Evolutionary conservation across 2,888 invertebrate genomes (phyloP).

Genomic region (Chymomyza fuscimana): DNA sequence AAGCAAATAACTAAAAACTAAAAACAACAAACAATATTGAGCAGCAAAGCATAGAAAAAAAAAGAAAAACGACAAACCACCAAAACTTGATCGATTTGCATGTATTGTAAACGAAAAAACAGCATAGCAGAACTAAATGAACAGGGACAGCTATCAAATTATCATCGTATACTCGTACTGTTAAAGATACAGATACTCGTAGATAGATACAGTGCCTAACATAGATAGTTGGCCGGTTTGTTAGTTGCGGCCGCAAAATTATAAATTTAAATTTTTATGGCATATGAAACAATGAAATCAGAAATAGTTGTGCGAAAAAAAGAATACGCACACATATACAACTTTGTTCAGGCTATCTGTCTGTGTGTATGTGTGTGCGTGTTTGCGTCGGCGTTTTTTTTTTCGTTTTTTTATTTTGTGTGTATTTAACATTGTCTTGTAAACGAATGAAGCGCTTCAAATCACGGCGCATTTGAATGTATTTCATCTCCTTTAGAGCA

Average conservation of each 20-base stretch:
- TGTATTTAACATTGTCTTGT: neutral
- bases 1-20: slow-evolving; percentile 18
- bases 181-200: neutral
- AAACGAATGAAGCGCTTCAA: neutral
- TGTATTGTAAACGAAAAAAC: neutral
- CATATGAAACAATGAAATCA: neutral
- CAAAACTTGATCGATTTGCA: slow-evolving; percentile 5
- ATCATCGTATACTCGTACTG: neutral
- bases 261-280: slow-evolving; percentile 12
- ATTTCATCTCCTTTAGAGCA: neutral
- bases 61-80: slow-evolving; percentile 17
- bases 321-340: neutral
- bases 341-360: neutral
- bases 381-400: slow-evolving; percentile 2
- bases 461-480: neutral
- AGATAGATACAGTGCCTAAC: neutral
- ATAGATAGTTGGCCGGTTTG: neutral
- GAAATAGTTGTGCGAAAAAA: slow-evolving; percentile 12
- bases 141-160: neutral
- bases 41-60: slow-evolving; percentile 14
- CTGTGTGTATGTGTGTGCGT: neutral
- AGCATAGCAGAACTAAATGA: slow-evolving; percentile 1
- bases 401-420: neutral
- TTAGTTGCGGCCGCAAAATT: slow-evolving; percentile 2
- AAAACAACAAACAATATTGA: neutral